These are phyloP conservation scores for Diprion similis DNA, from an alignment of 1,140 invertebrate species.

Conservation along the genomic window DNA sequence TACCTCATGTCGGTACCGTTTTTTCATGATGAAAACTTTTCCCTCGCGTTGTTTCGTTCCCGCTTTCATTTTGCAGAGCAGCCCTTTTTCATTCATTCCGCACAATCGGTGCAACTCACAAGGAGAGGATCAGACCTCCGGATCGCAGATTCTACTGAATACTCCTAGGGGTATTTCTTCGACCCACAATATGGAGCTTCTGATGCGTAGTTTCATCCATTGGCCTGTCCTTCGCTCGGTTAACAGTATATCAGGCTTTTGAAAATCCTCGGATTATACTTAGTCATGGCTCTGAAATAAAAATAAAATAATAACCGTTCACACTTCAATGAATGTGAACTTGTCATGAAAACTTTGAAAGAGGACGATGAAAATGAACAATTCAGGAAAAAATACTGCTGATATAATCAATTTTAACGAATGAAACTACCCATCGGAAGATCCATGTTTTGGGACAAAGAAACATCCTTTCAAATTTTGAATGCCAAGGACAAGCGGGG, in stretches of 20 bases:
- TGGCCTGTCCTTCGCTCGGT: background rate
- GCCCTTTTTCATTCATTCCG: constrained; percentile 16
- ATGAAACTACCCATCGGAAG: too few species aligned
- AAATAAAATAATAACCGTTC: too few species aligned
- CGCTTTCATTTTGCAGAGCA: constrained; percentile 5
- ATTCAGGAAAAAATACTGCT: too few species aligned
- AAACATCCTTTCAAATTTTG: too few species aligned
- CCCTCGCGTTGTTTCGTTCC: constrained; percentile 22
- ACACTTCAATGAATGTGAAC: too few species aligned
- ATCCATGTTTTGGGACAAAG: too few species aligned
- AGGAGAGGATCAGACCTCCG: too few species aligned
- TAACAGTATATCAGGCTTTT: background rate
- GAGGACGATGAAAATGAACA: too few species aligned
- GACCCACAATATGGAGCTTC: background rate
- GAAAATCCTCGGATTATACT: too few species aligned
- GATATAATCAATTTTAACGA: too few species aligned
- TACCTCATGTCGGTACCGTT: constrained; percentile 33
- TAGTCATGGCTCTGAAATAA: too few species aligned
- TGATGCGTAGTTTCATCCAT: background rate
- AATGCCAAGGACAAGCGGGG: background rate
- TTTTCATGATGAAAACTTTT: constrained; percentile 46
- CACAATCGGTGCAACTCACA: background rate
- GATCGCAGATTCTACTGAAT: background rate
- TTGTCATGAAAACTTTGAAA: too few species aligned
- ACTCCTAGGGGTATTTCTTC: background rate